Evolutionary conservation across 2,113 vertebrate species (phyloP), one percentile per base, ranked within the genome.

Genomic region (Holacanthus passer): DNA sequence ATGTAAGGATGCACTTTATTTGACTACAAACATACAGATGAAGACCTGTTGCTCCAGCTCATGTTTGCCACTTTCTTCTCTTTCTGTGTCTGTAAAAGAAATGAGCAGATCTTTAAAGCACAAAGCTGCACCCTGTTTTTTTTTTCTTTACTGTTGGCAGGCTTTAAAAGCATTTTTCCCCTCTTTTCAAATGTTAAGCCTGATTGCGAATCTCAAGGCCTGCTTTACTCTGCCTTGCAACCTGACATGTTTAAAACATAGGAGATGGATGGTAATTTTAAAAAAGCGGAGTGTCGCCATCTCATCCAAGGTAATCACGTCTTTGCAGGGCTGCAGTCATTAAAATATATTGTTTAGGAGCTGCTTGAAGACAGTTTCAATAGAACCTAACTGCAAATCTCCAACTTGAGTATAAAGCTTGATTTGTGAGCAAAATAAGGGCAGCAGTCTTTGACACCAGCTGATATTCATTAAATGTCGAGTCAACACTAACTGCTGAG

Each of bases 61-160:
- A n/a, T 55, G 29, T 64, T 59, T 62, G 56, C 20, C 56, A 5
- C 27, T 7, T 17, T 17, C 16, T 17, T 31, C 55, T 78, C 48
- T 56, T 27, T 58, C 50, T 72, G 12, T 60, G 52, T 41, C 20
- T 70, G n/a, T 50, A 62, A 87, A 86, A 72, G 59, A 59, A 79
- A 52, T 58, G 22, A 79, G 8, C 50, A 39, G 20, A 77, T 68
- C 66, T 80, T 81, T 68, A n/a, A 83, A 85, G 82, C 43, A 27
- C 60, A 65, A 66, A 73, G 20, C 60, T 17, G 32, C 62, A 19
- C 13, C 45, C 19, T 45, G 12, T 71, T 71, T 77, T 43, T 12
- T 11, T 27, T 13, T 84, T 84, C 81, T 45, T 73, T 58, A 67
- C 73, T 81, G 59, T 81, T 93, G 82, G 91, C 88, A 75, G 56